phyloP scores from a whole-genome alignment of 2,113 vertebrate species.

The Scolopax mira region DNA sequence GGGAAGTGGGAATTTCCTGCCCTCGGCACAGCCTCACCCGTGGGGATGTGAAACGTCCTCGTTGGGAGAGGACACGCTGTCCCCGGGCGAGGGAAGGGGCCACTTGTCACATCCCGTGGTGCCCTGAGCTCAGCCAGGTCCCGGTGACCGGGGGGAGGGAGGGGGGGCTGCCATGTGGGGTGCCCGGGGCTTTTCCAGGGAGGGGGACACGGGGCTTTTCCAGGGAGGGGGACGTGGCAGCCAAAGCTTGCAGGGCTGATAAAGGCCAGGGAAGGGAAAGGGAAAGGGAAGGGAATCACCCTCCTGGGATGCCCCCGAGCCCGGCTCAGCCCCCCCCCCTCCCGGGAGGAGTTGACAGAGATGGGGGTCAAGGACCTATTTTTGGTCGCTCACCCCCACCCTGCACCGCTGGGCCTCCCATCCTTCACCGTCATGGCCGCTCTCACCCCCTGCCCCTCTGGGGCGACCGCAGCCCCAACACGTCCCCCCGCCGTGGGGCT shows the following conservation, averaged over 20 bases:
- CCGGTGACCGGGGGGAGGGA: accelerated
- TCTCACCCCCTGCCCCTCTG: background rate
- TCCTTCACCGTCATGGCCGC: accelerated
- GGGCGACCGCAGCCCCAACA: background rate
- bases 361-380: accelerated
- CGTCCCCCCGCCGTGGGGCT: background rate
- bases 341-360: accelerated
- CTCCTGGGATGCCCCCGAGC: accelerated
- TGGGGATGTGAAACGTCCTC: background rate
- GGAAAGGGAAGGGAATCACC: background rate
- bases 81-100: background rate
- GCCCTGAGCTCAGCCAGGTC: background rate
- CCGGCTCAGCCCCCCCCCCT: background rate
- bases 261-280: accelerated
- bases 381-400: accelerated
- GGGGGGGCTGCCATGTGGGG: background rate
- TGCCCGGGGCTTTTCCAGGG: background rate
- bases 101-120: background rate
- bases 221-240: background rate
- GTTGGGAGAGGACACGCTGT: background rate
- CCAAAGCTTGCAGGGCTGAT: background rate
- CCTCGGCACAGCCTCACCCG: accelerated
- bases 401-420: accelerated
- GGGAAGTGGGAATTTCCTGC: constrained; percentile 32
- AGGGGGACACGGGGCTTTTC: background rate